Evolutionary conservation across 37 sponge, comb jelly and placozoan genomes (phyloP).

Genomic region (Chondrosia reniformis): DNA sequence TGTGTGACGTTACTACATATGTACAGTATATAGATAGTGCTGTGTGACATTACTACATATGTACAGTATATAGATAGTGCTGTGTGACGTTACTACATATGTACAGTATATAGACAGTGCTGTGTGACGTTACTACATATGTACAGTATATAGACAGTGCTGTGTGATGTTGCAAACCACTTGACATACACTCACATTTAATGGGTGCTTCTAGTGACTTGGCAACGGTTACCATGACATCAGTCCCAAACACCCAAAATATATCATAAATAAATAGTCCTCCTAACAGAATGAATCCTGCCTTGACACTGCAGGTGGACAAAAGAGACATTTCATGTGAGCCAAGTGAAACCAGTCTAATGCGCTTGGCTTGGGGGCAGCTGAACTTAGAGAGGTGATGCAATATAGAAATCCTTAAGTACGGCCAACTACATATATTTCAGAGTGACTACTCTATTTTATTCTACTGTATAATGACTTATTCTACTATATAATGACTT

Average conservation of each 20-base stretch:
- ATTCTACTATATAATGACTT: too few species aligned
- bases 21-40: not conserved
- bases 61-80: too few species aligned
- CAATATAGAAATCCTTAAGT: too few species aligned
- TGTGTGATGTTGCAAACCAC: not conserved
- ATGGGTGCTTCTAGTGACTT: conserved; percentile 96
- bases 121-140: not conserved
- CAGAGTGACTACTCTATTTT: too few species aligned
- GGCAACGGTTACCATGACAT: conserved; percentile 99
- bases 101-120: not conserved
- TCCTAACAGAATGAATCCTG: conserved; percentile 86
- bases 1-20: conserved; percentile 55
- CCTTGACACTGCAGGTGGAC: conserved; percentile 61
- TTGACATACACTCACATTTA: conserved; percentile 70
- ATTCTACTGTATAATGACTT: too few species aligned
- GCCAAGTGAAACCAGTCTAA: not conserved
- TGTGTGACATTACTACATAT: too few species aligned
- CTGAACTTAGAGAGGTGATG: not conserved
- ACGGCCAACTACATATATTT: too few species aligned
- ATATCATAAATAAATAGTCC: conserved; percentile 98
- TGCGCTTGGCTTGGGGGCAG: not conserved
- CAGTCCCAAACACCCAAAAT: conserved; percentile 99
- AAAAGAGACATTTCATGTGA: not conserved
- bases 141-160: not conserved
- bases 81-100: too few species aligned